Evolutionary conservation across 2,113 vertebrate species (phyloP).

Genomic region (Enhydra lutris): DNA sequence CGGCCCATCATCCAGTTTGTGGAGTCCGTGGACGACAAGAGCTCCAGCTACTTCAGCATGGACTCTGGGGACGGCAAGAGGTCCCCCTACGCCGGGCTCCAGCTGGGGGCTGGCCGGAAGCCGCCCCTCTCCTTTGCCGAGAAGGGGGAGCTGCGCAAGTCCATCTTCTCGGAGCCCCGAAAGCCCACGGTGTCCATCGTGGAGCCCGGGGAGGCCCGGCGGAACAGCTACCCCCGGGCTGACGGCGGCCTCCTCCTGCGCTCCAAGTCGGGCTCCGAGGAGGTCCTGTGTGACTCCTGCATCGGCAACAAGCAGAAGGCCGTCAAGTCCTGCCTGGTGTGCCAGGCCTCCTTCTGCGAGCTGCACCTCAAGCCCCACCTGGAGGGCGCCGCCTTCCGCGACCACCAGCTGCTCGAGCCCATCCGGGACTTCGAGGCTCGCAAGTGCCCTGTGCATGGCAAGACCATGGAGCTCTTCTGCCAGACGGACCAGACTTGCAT

Average conservation of each 20-base stretch:
- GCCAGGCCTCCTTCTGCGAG: slow-evolving; percentile 96
- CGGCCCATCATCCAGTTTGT: slow-evolving; percentile 86
- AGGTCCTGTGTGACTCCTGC: slow-evolving; percentile 94
- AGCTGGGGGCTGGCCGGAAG: slow-evolving; percentile 81
- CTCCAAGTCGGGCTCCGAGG: slow-evolving; percentile 78
- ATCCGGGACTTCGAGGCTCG: slow-evolving; percentile 89
- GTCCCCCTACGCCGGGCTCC: slow-evolving; percentile 75
- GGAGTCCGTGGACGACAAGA: slow-evolving; percentile 83
- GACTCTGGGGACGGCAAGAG: slow-evolving; percentile 81
- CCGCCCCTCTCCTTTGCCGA: slow-evolving; percentile 78
- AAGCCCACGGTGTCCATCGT: slow-evolving; percentile 73
- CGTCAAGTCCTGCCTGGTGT: slow-evolving; percentile 94
- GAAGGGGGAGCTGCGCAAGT: slow-evolving; percentile 82
- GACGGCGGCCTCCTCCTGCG: slow-evolving; percentile 59
- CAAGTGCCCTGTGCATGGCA: slow-evolving; percentile 88
- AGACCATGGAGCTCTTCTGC: slow-evolving; percentile 95
- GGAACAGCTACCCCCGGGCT: slow-evolving; percentile 73
- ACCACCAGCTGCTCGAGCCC: slow-evolving; percentile 94
- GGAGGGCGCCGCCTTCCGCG: slow-evolving; percentile 93
- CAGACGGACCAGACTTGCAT: slow-evolving; percentile 91
- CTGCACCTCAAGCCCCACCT: slow-evolving; percentile 94
- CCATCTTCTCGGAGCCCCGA: slow-evolving; percentile 81
- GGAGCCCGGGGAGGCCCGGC: slow-evolving; percentile 76
- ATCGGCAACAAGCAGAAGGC: slow-evolving; percentile 92
- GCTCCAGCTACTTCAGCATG: slow-evolving; percentile 85